Evolutionary conservation across 2,113 vertebrate genomes (phyloP), one percentile per base, ranked within the genome.

Genomic region (Oxygymnocypris stewartii): DNA sequence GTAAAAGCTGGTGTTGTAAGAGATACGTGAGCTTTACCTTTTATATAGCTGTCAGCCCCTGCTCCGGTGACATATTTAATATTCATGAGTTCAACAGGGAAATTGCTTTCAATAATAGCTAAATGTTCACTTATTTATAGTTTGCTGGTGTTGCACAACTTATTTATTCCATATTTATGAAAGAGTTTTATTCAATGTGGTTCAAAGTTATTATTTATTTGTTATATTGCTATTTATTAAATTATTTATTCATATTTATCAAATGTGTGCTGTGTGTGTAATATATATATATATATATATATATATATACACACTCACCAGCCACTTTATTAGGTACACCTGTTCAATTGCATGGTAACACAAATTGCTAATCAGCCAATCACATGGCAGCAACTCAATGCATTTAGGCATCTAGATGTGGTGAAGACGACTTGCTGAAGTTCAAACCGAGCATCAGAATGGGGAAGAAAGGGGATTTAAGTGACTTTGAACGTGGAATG

Each of bases 181-280:
- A 85, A n/a, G 7, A 69, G 14, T 71, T 28, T 85, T 69, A 85
- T 63, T 89, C 82, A 89, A 73, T 89, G n/a, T 87, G 67, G 47
- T 47, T 87, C 40, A 73, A 47, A 16, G 2, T 57, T 7, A 57
- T 63, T 86, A 69, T 82, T 87, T 76, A 82, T 86, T 87, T 76
- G 44, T 57, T 35, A 40, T 18, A 12, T 75, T 10, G 9, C 47
- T 57, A 59, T 87, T 69, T 47, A 82, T 31, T 82, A 1, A n/a
- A 77, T 47, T 78, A 88, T 78, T 57, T 81, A n/a, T n/a, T 42
- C 8, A 59, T 47, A 49, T 77, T 9, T 47, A 8, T 42, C 7
- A 37, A 35, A 37, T 71, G 65, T 54, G 28, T 71, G 63, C 28
- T 1, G 28, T 31, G 80, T 82, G 80, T 83, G 11, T 18, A 35